A percentile compares a stretch with the other conserved stretches of the same genome.
Conservation (phyloP, 1,140 invertebrate genomes). For the Phenacoccus solenopsis region DNA sequence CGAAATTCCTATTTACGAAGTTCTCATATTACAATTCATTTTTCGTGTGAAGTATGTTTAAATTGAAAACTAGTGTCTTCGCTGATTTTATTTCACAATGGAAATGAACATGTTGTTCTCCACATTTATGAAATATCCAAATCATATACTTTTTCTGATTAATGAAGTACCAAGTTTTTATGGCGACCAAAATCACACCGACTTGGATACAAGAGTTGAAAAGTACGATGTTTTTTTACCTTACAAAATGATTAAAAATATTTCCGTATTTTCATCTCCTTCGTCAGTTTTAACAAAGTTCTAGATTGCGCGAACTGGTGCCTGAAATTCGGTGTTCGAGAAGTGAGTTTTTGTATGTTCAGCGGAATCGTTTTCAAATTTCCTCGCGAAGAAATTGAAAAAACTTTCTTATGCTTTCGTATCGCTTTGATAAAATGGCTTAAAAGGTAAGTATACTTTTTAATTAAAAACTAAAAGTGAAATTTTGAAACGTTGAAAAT, state of each 20-base stretch:
- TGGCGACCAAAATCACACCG: neutral
- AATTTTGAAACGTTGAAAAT: too few relatives aligned
- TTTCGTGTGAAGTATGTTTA: too few relatives aligned
- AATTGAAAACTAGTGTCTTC: neutral
- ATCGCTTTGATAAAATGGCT: neutral
- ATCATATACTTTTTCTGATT: neutral
- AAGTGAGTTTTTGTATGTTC: neutral
- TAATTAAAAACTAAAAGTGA: neutral
- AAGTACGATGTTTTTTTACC: too few relatives aligned
- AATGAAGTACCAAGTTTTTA: neutral
- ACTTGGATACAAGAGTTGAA: too few relatives aligned
- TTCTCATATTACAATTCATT: too few relatives aligned
- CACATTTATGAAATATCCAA: neutral
- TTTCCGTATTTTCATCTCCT: neutral
- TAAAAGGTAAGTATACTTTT: neutral
- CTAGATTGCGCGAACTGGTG: neutral
- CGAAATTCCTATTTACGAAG: too few relatives aligned
- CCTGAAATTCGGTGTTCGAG: neutral
- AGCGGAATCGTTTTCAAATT: neutral
- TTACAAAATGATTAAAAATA: too few relatives aligned
- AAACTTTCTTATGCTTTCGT: neutral
- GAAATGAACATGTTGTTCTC: too few relatives aligned
- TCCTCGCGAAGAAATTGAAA: neutral
- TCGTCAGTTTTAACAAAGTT: neutral
- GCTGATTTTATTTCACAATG: neutral